A percentile compares a stretch with the other conserved stretches of the same genome.
phyloP scores from a whole-genome alignment of 2,888 invertebrate genomes.

The Criorhina ranunculi region DNA sequence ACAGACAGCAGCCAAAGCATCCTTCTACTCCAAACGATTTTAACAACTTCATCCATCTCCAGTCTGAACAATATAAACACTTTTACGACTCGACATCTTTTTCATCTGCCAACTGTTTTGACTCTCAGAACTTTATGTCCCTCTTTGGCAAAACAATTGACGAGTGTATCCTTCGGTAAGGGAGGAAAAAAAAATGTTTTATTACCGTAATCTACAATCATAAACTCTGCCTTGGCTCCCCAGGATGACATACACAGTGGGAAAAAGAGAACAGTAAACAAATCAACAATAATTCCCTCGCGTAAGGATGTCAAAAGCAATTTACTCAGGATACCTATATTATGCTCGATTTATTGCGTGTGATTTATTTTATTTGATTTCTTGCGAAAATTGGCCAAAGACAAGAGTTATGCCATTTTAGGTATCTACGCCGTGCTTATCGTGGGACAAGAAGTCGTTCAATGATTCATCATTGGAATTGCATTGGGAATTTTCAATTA shows the following conservation, averaged over 20 bases:
- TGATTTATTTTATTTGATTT: slow-evolving; percentile 75
- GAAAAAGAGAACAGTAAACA: slow-evolving; percentile 51
- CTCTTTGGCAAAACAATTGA: slow-evolving; percentile 63
- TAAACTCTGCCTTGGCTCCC: slow-evolving; percentile 26
- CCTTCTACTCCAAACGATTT: slow-evolving; percentile 5
- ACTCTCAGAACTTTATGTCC: slow-evolving; percentile 45
- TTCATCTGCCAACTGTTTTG: slow-evolving; percentile 52
- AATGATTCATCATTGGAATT: slow-evolving; percentile 36
- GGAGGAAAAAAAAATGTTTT: slow-evolving; percentile 48
- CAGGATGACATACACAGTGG: neutral
- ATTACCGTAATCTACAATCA: slow-evolving; percentile 70
- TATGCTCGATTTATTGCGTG: slow-evolving; percentile 67
- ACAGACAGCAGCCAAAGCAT: neutral
- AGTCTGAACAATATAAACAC: slow-evolving; percentile 41
- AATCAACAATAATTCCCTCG: slow-evolving; percentile 67
- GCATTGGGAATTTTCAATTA: slow-evolving; percentile 61
- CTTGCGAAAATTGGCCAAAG: slow-evolving; percentile 36
- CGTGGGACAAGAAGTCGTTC: slow-evolving; percentile 30
- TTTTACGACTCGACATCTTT: slow-evolving; percentile 59
- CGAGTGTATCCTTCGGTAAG: slow-evolving; percentile 12
- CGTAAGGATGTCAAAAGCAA: slow-evolving; percentile 69
- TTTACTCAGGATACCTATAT: slow-evolving; percentile 65
- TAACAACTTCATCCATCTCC: slow-evolving; percentile 42
- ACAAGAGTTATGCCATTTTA: neutral
- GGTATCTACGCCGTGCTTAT: slow-evolving; percentile 1